Percentiles rank a stretch among this genome's conserved stretches.
phyloP scores from a whole-genome alignment of 2,113 vertebrate genomes.

The Oreochromis aureus region DNA sequence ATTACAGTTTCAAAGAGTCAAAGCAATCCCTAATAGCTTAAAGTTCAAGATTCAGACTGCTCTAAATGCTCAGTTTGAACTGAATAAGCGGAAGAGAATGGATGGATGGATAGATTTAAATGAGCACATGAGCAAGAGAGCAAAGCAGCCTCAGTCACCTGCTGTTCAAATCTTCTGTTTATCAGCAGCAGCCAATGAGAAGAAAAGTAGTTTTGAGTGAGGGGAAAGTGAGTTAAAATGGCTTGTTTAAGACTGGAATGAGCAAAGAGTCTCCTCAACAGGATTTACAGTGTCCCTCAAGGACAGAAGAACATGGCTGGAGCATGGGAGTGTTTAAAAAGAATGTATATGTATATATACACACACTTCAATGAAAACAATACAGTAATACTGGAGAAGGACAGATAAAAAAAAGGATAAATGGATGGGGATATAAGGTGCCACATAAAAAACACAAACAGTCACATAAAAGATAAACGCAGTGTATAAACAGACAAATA shows the following conservation, averaged over 20 bases:
- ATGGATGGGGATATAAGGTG: conserved; percentile 47
- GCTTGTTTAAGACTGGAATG: neutral
- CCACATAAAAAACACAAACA: conserved; percentile 61
- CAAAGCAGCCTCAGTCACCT: neutral
- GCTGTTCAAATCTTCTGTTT: neutral
- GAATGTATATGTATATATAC: neutral
- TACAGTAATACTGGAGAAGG: conserved; percentile 13
- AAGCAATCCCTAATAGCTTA: neutral
- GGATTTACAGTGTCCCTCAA: neutral
- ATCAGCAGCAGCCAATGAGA: neutral
- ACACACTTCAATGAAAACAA: conserved; percentile 1
- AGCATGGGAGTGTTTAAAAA: conserved; percentile 9
- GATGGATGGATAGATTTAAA: neutral
- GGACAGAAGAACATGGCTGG: neutral
- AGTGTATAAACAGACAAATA: neutral
- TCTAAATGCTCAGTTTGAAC: neutral
- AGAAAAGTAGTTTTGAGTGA: neutral
- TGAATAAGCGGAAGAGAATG: neutral
- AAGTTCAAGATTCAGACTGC: neutral
- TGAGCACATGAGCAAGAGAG: neutral
- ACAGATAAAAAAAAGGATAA: conserved; percentile 36
- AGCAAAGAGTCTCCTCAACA: neutral
- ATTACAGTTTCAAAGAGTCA: neutral
- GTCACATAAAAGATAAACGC: conserved; percentile 60
- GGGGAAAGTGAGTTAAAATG: neutral